A percentile compares a stretch with the other conserved stretches of the same genome.
These are phyloP conservation scores for Mantis religiosa DNA, from an alignment of 2,888 invertebrate species.

Conservation along the genomic window DNA sequence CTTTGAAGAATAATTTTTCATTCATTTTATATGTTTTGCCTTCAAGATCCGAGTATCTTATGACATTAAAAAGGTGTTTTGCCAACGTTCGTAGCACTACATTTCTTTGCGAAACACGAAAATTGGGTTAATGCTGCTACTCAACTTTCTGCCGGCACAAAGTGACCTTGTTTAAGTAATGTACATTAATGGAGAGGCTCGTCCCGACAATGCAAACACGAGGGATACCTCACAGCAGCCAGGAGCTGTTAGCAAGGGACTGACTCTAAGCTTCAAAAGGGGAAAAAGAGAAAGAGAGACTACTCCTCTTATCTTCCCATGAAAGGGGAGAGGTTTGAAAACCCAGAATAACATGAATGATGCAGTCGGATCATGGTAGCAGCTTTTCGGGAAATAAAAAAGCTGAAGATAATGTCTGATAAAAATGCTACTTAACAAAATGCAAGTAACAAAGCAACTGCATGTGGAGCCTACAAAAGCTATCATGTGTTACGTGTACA, in stretches of 20 bases:
- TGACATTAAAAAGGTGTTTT: not conserved
- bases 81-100: not conserved
- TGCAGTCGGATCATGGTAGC: not conserved
- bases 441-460: not conserved
- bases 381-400: not conserved
- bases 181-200: not conserved
- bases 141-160: not conserved
- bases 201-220: not conserved
- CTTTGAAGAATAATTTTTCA: too few species aligned
- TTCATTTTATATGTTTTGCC: too few species aligned
- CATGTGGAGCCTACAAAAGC: too few species aligned
- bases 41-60: not conserved
- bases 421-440: not conserved
- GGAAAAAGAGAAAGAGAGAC: not conserved
- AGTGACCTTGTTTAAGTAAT: not conserved
- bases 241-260: not conserved
- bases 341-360: not conserved
- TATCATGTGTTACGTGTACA: too few species aligned
- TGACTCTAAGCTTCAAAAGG: not conserved
- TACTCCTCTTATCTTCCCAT: not conserved
- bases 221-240: not conserved
- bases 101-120: not conserved
- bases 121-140: not conserved
- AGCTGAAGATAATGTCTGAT: not conserved
- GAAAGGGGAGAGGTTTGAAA: not conserved